Percentiles rank a stretch among this genome's conserved stretches.
These are phyloP conservation scores for Drosophila simulans DNA, from an alignment of 1,140 invertebrate genomes.

Conservation along the genomic window DNA sequence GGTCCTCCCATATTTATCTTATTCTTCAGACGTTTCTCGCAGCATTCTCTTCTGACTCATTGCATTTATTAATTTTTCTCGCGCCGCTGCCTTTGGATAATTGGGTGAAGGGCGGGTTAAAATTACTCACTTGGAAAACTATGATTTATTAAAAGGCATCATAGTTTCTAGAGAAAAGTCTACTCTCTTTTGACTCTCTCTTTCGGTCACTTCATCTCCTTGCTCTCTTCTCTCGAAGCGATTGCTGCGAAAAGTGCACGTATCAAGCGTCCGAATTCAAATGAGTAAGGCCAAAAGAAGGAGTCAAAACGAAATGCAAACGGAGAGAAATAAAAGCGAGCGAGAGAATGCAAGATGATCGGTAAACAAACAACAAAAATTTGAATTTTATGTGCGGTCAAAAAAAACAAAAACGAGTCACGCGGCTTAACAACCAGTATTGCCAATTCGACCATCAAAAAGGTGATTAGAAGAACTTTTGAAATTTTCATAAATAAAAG, in stretches of 20 bases:
- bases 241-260: constrained; percentile 46
- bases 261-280: constrained; percentile 66
- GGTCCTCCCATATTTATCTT: constrained; percentile 6
- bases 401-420: constrained; percentile 53
- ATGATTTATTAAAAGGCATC: constrained; percentile 12
- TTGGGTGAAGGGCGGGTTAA: constrained; percentile 38
- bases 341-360: constrained; percentile 12
- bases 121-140: constrained; percentile 24
- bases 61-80: constrained; percentile 45
- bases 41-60: constrained; percentile 32
- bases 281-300: constrained; percentile 32
- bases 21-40: not conserved
- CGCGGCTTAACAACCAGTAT: constrained; percentile 27
- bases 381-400: constrained; percentile 1
- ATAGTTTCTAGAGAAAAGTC: not conserved
- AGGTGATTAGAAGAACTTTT: not conserved
- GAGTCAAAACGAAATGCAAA: constrained; percentile 29
- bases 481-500: not conserved
- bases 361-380: constrained; percentile 17
- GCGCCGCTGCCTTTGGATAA: constrained; percentile 22
- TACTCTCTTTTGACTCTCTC: constrained; percentile 7
- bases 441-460: constrained; percentile 1
- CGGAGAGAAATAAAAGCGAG: constrained; percentile 12
- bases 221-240: constrained; percentile 8
- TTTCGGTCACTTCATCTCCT: constrained; percentile 1